These are phyloP conservation scores for Megaleporinus macrocephalus DNA, from an alignment of 2,113 vertebrate genomes.

Conservation along the genomic window DNA sequence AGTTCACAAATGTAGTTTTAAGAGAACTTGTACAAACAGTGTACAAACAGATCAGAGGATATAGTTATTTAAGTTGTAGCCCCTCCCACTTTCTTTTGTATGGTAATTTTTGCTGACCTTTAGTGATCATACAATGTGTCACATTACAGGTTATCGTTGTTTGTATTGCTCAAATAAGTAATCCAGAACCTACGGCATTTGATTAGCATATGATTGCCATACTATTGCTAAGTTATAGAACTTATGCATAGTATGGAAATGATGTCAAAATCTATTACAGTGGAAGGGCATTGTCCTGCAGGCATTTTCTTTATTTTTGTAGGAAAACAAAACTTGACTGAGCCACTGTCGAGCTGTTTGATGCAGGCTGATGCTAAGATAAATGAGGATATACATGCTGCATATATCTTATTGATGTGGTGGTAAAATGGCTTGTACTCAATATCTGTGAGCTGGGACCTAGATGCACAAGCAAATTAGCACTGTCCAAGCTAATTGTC, in stretches of 20 bases:
- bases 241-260: background rate
- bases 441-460: background rate
- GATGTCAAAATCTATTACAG: background rate
- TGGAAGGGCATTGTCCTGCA: background rate
- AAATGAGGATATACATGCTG: background rate
- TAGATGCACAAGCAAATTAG: background rate
- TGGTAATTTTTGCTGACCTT: too few relatives aligned
- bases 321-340: background rate
- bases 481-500: too few relatives aligned
- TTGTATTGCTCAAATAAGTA: background rate
- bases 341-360: background rate
- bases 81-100: background rate
- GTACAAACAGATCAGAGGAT: too few relatives aligned
- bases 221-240: too few relatives aligned
- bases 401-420: background rate
- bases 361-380: background rate
- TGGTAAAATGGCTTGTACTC: background rate
- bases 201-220: background rate
- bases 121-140: background rate
- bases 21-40: too few relatives aligned
- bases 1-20: too few relatives aligned
- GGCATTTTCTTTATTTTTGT: background rate
- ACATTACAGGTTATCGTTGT: background rate
- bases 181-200: background rate
- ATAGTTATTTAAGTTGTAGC: background rate